phyloP scores from a whole-genome alignment of 92 coral and sea anemone genomes.

The Muricea muricata region DNA sequence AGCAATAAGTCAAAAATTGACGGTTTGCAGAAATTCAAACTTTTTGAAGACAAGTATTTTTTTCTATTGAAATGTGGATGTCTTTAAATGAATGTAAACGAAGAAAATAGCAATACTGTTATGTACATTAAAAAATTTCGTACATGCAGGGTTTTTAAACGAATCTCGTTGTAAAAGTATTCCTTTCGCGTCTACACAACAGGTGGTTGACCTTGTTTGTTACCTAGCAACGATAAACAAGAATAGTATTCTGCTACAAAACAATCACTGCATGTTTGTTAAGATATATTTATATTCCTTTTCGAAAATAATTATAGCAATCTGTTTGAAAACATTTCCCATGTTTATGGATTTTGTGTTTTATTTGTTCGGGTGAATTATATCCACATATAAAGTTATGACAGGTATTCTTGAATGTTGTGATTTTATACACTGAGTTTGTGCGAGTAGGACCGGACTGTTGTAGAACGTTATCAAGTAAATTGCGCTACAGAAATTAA shows the following conservation, averaged over 20 bases:
- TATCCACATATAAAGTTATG: background rate
- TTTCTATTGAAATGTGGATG: no score
- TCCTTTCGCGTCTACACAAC: background rate
- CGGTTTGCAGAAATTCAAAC: no score
- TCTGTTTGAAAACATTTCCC: background rate
- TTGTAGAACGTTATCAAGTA: background rate
- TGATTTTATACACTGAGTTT: background rate
- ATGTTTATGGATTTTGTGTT: constrained; percentile 11
- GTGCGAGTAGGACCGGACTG: background rate
- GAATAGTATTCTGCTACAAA: background rate
- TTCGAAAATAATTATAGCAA: background rate
- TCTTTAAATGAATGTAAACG: no score
- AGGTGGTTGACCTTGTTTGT: background rate
- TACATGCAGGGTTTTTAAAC: no score
- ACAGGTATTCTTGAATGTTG: background rate
- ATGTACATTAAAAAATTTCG: no score
- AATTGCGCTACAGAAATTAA: background rate
- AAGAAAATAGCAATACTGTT: no score
- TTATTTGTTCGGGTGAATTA: background rate
- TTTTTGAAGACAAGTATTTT: no score
- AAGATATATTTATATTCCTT: background rate
- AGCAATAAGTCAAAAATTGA: no score
- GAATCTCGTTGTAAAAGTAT: background rate
- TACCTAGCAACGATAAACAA: background rate
- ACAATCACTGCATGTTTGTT: background rate